These are phyloP conservation scores for Eupithecia pulchellata DNA, from an alignment of 2,888 invertebrate genomes.

Conservation along the genomic window DNA sequence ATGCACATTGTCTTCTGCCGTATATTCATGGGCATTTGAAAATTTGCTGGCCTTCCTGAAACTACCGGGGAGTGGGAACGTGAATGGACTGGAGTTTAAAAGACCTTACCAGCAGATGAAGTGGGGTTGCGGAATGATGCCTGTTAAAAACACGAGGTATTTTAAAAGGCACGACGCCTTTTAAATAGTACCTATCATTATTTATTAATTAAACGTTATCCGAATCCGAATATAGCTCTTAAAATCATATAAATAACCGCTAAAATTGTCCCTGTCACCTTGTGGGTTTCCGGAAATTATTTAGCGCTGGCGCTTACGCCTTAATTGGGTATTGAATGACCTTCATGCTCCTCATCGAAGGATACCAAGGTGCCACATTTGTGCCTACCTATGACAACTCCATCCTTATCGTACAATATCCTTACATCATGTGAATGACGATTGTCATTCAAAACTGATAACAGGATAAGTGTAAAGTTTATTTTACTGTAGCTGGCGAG, in stretches of 20 bases:
- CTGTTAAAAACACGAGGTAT: neutral
- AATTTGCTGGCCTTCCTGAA: neutral
- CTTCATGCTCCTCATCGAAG: neutral
- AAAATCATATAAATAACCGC: neutral
- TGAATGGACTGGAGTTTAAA: no score
- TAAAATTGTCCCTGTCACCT: neutral
- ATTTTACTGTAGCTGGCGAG: constrained; percentile 31
- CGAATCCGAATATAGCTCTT: neutral
- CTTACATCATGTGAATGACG: neutral
- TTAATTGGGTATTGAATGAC: neutral
- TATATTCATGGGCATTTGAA: neutral
- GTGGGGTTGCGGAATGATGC: neutral
- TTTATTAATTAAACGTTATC: neutral
- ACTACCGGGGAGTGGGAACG: no score
- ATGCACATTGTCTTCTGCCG: constrained; percentile 1
- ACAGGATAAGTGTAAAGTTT: constrained; percentile 18
- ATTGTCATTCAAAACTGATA: constrained; percentile 8
- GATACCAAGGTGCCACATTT: neutral
- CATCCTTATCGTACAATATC: neutral
- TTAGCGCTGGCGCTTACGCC: neutral
- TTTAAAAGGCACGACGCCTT: neutral
- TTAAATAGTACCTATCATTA: neutral
- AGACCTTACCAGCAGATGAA: neutral
- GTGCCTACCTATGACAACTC: neutral
- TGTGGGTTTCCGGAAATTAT: neutral